A percentile compares a stretch with the other conserved stretches of the same genome.
Evolutionary conservation across 2,888 invertebrate genomes (phyloP).

Genomic region (Lasioglossum morio): DNA sequence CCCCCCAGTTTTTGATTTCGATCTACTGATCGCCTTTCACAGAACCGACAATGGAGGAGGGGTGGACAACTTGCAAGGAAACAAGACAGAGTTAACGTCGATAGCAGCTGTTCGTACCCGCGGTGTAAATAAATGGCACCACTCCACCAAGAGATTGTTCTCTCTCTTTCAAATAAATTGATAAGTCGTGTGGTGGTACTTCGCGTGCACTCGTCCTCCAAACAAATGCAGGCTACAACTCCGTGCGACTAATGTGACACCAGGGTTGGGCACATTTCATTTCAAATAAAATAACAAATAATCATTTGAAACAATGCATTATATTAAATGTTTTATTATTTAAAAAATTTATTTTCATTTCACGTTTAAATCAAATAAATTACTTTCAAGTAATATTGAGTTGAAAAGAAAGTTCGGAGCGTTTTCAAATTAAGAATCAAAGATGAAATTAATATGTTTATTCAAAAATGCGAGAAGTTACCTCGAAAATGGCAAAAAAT

Average conservation of each 20-base stretch:
- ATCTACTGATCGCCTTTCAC: conserved; percentile 51
- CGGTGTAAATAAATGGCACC: conserved; percentile 75
- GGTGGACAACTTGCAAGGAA: conserved; percentile 39
- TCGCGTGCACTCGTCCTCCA: conserved; percentile 14
- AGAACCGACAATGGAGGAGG: conserved; percentile 28
- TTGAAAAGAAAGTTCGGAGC: too few species aligned
- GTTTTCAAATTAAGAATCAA: too few species aligned
- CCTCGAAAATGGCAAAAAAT: too few species aligned
- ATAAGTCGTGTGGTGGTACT: conserved; percentile 41
- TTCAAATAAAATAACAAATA: too few species aligned
- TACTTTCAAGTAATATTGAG: too few species aligned
- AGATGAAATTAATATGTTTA: too few species aligned
- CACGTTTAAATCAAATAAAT: too few species aligned
- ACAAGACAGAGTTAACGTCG: conserved; percentile 74
- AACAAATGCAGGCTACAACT: background rate
- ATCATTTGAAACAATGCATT: too few species aligned
- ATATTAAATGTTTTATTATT: too few species aligned
- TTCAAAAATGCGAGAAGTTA: too few species aligned
- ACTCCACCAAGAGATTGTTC: conserved; percentile 54
- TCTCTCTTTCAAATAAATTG: conserved; percentile 50
- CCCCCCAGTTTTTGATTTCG: conserved; percentile 55
- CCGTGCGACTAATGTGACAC: background rate
- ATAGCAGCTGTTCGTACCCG: conserved; percentile 76
- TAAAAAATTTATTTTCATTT: too few species aligned
- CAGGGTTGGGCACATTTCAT: too few species aligned